phyloP scores from a whole-genome alignment of 2,888 invertebrate genomes.

The Andrena hattorfiana region DNA sequence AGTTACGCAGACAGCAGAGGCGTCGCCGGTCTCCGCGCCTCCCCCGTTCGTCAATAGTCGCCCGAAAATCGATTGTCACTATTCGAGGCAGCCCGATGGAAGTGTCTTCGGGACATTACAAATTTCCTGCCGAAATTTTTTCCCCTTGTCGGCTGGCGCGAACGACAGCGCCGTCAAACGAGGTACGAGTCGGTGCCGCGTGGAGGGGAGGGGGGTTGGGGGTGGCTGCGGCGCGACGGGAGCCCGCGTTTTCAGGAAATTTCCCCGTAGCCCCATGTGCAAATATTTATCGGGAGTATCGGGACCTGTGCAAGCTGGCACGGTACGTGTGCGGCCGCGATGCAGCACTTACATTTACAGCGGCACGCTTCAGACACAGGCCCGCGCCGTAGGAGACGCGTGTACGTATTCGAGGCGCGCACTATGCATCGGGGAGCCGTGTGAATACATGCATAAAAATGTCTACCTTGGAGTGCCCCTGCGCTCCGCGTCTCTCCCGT shows the following conservation, averaged over 20 bases:
- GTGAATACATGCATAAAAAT: conserved; percentile 80
- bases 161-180: conserved; percentile 57
- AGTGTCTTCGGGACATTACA: conserved; percentile 33
- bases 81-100: conserved; percentile 16
- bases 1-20: conserved; percentile 3
- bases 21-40: neutral
- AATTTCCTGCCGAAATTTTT: conserved; percentile 21
- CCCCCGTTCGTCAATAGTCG: neutral
- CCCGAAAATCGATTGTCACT: conserved; percentile 38
- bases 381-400: conserved; percentile 5
- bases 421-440: conserved; percentile 75
- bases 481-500: conserved; percentile 11
- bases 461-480: conserved; percentile 70
- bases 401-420: conserved; percentile 44
- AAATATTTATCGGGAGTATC: conserved; percentile 79
- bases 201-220: conserved; percentile 20
- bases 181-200: conserved; percentile 13
- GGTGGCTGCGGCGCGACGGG: conserved; percentile 12
- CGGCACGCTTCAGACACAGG: conserved; percentile 14
- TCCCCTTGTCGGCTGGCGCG: conserved; percentile 14
- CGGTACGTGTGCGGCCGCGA: conserved; percentile 60
- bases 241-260: conserved; percentile 73
- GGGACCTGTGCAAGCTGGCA: conserved; percentile 71
- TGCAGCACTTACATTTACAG: conserved; percentile 53
- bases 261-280: conserved; percentile 77